phyloP scores from a whole-genome alignment of 2,888 invertebrate genomes.

The Hecatera dysodea region DNA sequence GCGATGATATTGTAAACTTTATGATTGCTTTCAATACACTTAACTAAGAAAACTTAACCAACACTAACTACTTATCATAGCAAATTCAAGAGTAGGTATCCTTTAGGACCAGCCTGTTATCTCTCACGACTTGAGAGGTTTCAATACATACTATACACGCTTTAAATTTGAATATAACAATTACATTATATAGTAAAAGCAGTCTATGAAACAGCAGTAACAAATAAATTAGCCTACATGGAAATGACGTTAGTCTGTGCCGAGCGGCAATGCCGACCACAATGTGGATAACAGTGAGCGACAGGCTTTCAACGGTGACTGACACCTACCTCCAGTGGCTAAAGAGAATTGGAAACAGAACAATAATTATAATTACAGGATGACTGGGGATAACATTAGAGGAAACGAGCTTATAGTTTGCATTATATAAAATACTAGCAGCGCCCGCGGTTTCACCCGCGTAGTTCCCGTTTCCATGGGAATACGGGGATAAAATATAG shows the following conservation, averaged over 20 bases:
- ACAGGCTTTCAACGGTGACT: slow-evolving; percentile 41
- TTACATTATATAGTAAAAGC: neutral
- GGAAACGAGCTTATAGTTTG: neutral
- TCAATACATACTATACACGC: neutral
- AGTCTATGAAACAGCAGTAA: neutral
- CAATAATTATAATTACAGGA: slow-evolving; percentile 24
- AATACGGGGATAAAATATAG: no score
- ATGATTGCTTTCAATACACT: no score
- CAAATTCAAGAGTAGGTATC: neutral
- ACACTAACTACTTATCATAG: no score
- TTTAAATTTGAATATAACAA: neutral
- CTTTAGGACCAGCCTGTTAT: neutral
- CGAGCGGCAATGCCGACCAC: slow-evolving; percentile 29
- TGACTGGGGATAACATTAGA: neutral
- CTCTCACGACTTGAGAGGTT: neutral
- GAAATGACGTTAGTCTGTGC: slow-evolving; percentile 22
- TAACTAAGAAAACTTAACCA: no score
- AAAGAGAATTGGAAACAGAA: slow-evolving; percentile 25
- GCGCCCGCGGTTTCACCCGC: no score
- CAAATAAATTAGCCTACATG: slow-evolving; percentile 28
- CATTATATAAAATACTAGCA: neutral
- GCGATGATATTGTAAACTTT: no score
- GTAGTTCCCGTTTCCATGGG: no score
- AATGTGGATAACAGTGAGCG: slow-evolving; percentile 44
- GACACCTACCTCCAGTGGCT: slow-evolving; percentile 26